Percentiles rank a stretch among this genome's conserved stretches.
phyloP scores from a whole-genome alignment of 1,140 invertebrate species.

The Eumaeus atala region DNA sequence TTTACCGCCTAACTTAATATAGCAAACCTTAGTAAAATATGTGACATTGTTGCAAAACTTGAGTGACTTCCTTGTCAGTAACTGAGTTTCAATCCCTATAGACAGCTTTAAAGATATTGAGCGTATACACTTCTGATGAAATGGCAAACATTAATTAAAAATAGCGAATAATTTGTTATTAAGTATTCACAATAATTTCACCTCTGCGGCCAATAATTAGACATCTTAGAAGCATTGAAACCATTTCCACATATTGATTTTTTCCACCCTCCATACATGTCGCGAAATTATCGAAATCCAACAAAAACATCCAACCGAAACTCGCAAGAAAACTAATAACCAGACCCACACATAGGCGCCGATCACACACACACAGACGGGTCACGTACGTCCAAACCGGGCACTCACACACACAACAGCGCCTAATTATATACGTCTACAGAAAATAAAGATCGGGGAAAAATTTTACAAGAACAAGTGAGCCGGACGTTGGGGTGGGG shows the following conservation, averaged over 20 bases:
- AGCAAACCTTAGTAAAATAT: too few species aligned
- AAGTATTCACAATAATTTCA: neutral
- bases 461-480: constrained; percentile 71
- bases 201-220: neutral
- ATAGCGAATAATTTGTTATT: too few species aligned
- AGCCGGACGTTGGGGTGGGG: constrained; percentile 50
- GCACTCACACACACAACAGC: constrained; percentile 34
- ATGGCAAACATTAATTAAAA: too few species aligned
- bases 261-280: constrained; percentile 43
- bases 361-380: constrained; percentile 23
- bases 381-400: constrained; percentile 22
- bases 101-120: too few species aligned
- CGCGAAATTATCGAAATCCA: constrained; percentile 71
- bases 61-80: too few species aligned
- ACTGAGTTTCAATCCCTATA: too few species aligned
- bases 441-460: constrained; percentile 71
- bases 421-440: constrained; percentile 71
- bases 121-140: too few species aligned
- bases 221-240: constrained; percentile 6
- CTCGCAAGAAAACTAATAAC: constrained; percentile 72
- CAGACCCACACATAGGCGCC: constrained; percentile 42
- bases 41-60: too few species aligned
- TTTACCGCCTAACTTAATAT: too few species aligned
- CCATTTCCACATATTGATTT: constrained; percentile 49
- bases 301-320: constrained; percentile 67